phyloP scores from a whole-genome alignment of 2,888 invertebrate species.

The Lycaena phlaeas region DNA sequence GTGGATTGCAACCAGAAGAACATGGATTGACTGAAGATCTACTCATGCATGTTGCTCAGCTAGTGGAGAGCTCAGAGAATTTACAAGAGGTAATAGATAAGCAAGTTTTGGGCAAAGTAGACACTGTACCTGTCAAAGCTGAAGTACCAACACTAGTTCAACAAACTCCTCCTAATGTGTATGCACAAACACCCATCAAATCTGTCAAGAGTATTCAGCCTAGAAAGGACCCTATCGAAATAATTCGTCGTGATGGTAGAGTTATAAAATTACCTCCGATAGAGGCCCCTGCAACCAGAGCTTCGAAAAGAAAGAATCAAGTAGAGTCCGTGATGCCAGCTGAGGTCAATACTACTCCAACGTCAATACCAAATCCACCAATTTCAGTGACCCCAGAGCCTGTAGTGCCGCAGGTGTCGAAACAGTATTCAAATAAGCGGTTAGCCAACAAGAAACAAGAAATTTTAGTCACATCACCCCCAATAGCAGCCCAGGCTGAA shows the following conservation, averaged over 20 bases:
- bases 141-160: conserved; percentile 29
- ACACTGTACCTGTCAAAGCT: conserved; percentile 33
- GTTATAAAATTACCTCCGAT: conserved; percentile 86
- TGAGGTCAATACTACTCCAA: conserved; percentile 20
- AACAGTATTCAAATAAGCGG: conserved; percentile 54
- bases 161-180: conserved; percentile 28
- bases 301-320: conserved; percentile 78
- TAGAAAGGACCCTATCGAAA: conserved; percentile 78
- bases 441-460: conserved; percentile 41
- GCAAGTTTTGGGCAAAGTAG: conserved; percentile 70
- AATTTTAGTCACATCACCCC: conserved; percentile 13
- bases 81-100: conserved; percentile 82
- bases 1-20: conserved; percentile 75
- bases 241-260: conserved; percentile 81
- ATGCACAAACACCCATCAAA: conserved; percentile 38
- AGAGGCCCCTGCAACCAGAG: conserved; percentile 86
- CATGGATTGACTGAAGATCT: conserved; percentile 80
- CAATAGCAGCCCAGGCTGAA: conserved; percentile 20
- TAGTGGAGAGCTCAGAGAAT: conserved; percentile 79
- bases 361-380: conserved; percentile 23
- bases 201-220: conserved; percentile 35
- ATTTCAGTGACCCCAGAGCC: conserved; percentile 39
- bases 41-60: conserved; percentile 80
- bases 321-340: conserved; percentile 26
- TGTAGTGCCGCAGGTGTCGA: conserved; percentile 38